phyloP scores from a whole-genome alignment of 2,797 vertebrate genomes.

The Streptopelia turtur region DNA sequence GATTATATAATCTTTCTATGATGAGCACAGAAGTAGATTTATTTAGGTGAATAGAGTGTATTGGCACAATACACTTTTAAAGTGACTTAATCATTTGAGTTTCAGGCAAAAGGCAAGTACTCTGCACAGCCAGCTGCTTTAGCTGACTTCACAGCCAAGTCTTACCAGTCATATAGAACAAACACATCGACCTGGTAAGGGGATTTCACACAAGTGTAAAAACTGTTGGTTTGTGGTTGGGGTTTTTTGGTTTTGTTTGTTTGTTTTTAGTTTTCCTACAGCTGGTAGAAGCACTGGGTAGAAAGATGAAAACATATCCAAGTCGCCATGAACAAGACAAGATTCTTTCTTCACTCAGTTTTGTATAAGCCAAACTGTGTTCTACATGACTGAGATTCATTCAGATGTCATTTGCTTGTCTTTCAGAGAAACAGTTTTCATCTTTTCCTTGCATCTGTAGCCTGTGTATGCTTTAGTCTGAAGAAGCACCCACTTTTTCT shows the following conservation, averaged over 20 bases:
- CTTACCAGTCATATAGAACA: background rate
- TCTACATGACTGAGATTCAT: rapidly evolving
- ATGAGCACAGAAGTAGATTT: background rate
- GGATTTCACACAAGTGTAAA: background rate
- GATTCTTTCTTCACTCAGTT: background rate
- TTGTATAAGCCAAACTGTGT: background rate
- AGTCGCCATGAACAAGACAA: background rate
- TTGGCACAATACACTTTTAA: background rate
- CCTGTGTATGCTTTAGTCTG: background rate
- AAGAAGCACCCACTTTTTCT: background rate
- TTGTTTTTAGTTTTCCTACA: background rate
- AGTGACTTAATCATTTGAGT: background rate
- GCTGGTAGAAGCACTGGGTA: background rate
- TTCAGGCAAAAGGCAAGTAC: background rate
- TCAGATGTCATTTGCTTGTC: background rate
- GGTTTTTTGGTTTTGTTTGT: no score
- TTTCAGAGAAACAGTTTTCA: background rate
- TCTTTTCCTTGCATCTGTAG: background rate
- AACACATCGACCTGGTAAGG: background rate
- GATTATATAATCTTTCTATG: background rate
- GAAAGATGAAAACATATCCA: background rate
- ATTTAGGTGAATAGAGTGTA: background rate
- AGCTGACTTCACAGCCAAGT: background rate
- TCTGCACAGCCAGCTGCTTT: background rate
- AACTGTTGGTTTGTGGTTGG: background rate